Conservation (phyloP, 2,113 vertebrate genomes). For the Sinosuthora webbiana region DNA sequence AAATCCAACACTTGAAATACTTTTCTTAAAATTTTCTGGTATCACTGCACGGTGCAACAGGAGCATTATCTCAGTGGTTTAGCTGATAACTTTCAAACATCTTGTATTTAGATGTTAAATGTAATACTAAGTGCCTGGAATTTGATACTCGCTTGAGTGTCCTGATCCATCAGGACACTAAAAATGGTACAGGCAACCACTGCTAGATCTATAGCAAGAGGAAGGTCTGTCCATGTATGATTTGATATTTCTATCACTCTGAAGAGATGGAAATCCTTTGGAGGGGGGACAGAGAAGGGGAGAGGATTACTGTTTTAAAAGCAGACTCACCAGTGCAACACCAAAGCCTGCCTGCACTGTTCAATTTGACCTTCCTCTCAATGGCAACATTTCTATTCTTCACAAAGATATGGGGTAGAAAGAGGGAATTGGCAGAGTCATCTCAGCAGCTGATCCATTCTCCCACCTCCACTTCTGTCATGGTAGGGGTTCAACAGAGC, state of each 20-base stretch:
- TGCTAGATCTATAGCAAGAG: not conserved
- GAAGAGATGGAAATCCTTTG: not conserved
- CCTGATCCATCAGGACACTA: not conserved
- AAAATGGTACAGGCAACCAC: not conserved
- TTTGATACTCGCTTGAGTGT: not conserved
- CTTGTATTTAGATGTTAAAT: not conserved
- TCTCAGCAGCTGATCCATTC: not conserved
- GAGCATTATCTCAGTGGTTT: not conserved
- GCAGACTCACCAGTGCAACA: not conserved
- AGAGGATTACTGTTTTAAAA: not conserved
- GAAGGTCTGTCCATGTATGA: not conserved
- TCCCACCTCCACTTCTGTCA: not conserved
- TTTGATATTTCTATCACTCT: not conserved
- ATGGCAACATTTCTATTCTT: accelerated
- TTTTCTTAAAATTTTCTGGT: not conserved
- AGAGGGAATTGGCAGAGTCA: not conserved
- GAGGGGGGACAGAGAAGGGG: not conserved
- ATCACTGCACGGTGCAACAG: not conserved
- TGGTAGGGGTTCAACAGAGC: not conserved
- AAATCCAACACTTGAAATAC: not conserved
- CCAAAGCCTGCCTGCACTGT: not conserved
- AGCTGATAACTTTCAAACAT: not conserved
- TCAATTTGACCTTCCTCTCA: not conserved
- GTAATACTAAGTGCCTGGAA: not conserved
- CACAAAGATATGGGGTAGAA: not conserved